Conservation (phyloP, 2,797 vertebrate genomes). For the Anas flavirostris region DNA sequence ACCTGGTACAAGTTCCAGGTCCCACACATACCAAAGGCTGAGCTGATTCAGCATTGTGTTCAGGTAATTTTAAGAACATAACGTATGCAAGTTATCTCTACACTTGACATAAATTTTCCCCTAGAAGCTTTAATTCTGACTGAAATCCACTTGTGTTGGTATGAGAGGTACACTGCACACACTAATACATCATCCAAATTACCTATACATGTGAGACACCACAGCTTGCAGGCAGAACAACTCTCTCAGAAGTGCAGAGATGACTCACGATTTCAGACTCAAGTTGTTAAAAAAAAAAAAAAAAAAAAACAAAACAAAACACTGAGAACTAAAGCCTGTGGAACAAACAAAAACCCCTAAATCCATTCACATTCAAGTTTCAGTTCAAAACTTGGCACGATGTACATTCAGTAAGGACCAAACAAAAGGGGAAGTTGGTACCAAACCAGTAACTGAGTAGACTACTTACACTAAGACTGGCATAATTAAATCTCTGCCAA, state of each 20-base stretch:
- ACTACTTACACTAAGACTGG: background rate
- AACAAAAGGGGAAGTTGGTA: background rate
- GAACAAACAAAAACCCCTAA: background rate
- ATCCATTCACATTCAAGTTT: background rate
- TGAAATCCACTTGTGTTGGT: background rate
- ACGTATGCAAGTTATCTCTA: background rate
- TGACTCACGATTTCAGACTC: background rate
- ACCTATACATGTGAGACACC: fast-evolving
- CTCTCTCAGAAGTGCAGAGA: background rate
- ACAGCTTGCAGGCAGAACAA: background rate
- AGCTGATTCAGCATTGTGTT: background rate
- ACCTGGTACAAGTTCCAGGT: background rate
- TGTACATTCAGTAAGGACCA: fast-evolving
- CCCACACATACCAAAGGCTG: background rate
- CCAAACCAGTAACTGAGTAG: background rate
- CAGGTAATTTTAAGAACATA: background rate
- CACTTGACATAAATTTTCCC: background rate
- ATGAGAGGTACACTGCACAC: background rate
- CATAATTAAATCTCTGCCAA: background rate
- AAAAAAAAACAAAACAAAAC: fast-evolving
- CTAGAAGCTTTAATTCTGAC: background rate
- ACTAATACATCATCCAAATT: background rate
- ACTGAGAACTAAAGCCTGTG: background rate
- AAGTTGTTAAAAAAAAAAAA: background rate
- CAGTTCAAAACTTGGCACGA: background rate